Evolutionary conservation across 2,888 invertebrate genomes (phyloP).

Genomic region (Cephus nigrinus): DNA sequence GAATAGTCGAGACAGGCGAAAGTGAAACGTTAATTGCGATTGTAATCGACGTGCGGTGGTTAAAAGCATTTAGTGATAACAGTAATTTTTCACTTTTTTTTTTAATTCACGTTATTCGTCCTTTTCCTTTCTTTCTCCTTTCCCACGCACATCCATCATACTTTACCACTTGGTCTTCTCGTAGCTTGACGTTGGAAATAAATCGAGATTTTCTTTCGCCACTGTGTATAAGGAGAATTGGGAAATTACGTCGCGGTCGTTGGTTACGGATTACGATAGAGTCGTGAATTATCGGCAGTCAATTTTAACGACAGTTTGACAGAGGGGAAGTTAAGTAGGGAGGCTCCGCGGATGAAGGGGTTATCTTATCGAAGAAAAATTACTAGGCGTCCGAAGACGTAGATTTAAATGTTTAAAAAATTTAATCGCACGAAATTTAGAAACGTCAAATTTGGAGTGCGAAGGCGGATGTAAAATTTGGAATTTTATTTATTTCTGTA

Average conservation of each 20-base stretch:
- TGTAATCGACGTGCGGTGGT: neutral
- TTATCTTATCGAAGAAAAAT: too few species aligned
- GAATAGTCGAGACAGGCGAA: neutral
- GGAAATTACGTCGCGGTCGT: neutral
- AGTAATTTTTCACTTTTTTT: neutral
- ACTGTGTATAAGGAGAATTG: neutral
- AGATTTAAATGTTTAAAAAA: too few species aligned
- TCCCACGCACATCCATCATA: neutral
- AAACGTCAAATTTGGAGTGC: too few species aligned
- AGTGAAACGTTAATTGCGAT: neutral
- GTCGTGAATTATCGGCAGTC: neutral
- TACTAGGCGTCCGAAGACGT: too few species aligned
- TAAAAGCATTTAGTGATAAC: neutral
- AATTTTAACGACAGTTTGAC: neutral
- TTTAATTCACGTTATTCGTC: neutral
- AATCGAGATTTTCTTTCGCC: neutral
- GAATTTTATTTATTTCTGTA: too few species aligned
- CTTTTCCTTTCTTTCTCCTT: neutral
- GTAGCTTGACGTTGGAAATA: neutral
- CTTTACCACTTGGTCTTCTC: neutral
- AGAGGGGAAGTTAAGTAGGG: neutral
- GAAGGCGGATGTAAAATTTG: too few species aligned
- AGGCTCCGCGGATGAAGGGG: neutral
- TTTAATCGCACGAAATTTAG: too few species aligned
- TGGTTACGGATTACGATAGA: neutral